Evolutionary conservation across 2,113 vertebrate genomes (phyloP), one percentile per base, ranked within the genome.

Genomic region (Nesogale talazaci): DNA sequence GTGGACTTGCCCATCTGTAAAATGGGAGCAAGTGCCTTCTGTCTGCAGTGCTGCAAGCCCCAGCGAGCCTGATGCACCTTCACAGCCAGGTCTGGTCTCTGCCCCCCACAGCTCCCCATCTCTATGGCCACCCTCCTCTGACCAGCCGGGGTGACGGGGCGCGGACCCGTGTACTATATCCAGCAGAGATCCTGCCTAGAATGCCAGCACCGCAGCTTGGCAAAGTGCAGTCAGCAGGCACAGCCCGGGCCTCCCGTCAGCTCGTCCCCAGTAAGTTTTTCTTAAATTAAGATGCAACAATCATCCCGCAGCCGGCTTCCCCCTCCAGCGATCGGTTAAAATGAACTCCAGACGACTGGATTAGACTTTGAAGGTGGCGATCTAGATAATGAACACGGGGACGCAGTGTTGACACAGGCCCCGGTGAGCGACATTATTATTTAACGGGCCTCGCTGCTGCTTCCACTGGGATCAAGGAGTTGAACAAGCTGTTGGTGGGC

Each of bases 331-430:
- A 83, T 67, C 29, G 20, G 92, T 67, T 42, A 27, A 86, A 93
- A 95, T 96, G 96, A 97, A 96, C 95, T 96, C 81, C 91, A 52
- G 78, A 94, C 27, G 1, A 94, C 94, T 93, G 95, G 97, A 95
- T 97, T 93, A 96, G 95, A 77, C 97, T 88, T 92, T 95, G 96
- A 96, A 96, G 95, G 95, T 87, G 89, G 87, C 70, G 22, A 76
- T 91, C 74, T 42, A 82, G 94, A 96, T 95, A 95, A 93, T 89
- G 96, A 91, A 83, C 92, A n/a, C 23, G 2, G 81, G 67, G 94
- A 42, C 3, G 91, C 70, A 0, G 94, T 96, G 92, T 94, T 96
- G 97, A 97, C 94, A 96, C 84, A 91, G 94, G 94, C 86, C 96
- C 90, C 1, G 36, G 94, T 12, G 75, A 91, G 92, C 79, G 6